These are phyloP conservation scores for Nibea coibor DNA, from an alignment of 2,113 vertebrate species.

Conservation along the genomic window DNA sequence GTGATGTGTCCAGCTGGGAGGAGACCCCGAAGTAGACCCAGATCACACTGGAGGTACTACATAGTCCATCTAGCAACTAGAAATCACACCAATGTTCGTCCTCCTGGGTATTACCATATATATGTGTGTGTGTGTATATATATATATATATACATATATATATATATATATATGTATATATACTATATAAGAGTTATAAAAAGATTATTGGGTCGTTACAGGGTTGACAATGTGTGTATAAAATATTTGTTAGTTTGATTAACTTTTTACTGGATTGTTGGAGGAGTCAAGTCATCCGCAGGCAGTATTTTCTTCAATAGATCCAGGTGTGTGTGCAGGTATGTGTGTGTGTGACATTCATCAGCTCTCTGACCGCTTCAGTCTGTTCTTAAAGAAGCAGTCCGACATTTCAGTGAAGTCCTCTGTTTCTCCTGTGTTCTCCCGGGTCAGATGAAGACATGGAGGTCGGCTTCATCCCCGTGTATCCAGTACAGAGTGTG, in stretches of 20 bases:
- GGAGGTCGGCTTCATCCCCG: neutral
- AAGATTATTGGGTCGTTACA: constrained; percentile 19
- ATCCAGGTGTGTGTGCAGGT: neutral
- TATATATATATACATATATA: constrained; percentile 33
- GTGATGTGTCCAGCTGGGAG: too few species aligned
- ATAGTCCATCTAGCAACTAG: neutral
- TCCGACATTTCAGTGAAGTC: neutral
- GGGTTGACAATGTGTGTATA: constrained; percentile 1
- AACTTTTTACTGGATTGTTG: constrained; percentile 18
- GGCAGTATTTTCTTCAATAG: neutral
- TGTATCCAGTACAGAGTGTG: neutral
- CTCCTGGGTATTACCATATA: neutral
- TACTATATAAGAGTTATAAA: constrained; percentile 12
- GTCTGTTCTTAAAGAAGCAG: neutral
- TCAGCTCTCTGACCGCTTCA: neutral
- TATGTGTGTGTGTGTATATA: too few species aligned
- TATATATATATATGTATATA: neutral
- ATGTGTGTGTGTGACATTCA: constrained; percentile 5
- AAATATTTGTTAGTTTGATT: neutral
- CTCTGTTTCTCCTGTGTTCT: neutral
- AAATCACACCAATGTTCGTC: constrained; percentile 3
- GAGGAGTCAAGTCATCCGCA: neutral
- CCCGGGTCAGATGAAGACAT: neutral
- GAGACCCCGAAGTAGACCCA: too few species aligned
- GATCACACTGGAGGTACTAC: too few species aligned